These are phyloP conservation scores for Nowickia ferox DNA, from an alignment of 2,888 invertebrate species.

Conservation along the genomic window DNA sequence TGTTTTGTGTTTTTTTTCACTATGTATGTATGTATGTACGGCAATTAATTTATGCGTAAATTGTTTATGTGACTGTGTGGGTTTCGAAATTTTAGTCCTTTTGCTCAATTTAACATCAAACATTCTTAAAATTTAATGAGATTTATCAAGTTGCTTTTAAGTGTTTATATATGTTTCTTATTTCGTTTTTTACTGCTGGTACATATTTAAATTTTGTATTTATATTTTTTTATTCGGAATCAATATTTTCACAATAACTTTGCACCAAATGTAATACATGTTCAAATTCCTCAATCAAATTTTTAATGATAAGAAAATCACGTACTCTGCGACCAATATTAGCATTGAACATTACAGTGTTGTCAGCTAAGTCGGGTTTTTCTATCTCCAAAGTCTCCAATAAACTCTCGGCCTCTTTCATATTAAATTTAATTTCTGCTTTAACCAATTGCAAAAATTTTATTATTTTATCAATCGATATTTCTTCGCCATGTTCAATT, in stretches of 20 bases:
- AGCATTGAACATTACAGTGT: conserved; percentile 43
- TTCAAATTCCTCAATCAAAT: conserved; percentile 69
- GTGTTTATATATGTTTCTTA: neutral
- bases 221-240: conserved; percentile 21
- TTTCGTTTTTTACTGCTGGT: neutral
- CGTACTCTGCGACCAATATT: conserved; percentile 45
- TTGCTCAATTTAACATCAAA: conserved; percentile 50
- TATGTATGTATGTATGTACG: neutral
- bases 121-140: conserved; percentile 54
- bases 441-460: conserved; percentile 53
- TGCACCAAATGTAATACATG: conserved; percentile 50
- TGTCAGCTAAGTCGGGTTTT: conserved; percentile 58
- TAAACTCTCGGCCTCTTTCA: conserved; percentile 55
- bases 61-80: conserved; percentile 2
- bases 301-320: conserved; percentile 72
- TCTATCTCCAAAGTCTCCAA: conserved; percentile 63
- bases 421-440: conserved; percentile 50
- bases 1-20: neutral
- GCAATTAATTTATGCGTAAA: neutral
- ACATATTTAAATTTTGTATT: conserved; percentile 1
- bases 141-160: conserved; percentile 30
- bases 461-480: conserved; percentile 53
- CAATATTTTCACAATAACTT: conserved; percentile 59
- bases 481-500: conserved; percentile 64
- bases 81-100: conserved; percentile 25